Base-by-base conservation (phyloP, 2,113 vertebrate genomes). In the Cebidichthys violaceus region DNA sequence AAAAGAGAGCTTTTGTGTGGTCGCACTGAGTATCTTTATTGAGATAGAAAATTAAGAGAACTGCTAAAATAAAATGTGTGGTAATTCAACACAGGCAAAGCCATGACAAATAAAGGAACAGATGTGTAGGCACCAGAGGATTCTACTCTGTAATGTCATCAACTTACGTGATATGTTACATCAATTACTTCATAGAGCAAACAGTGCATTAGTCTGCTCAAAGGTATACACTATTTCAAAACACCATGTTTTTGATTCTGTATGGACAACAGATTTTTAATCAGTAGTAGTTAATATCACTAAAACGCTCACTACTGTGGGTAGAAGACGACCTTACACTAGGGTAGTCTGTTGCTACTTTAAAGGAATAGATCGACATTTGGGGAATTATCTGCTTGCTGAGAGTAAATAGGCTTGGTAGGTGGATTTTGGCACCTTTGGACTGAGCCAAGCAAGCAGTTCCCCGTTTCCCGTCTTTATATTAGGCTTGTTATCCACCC, bases 41-140 rank as follows among this genome's bases (percentile, higher is more conserved):
- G 88, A 86, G 86, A 90, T 66, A 81, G 82, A 90, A 88, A 91
- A 90, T 90, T 87, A 86, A 92, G 88, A 88, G 66, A 87, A 43
- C 74, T 78, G 86, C 85, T 88, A 81, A 86, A 91, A 89, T 84
- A 83, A 92, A 87, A 85, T 60, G 84, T 68, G 72, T 64, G 74
- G 84, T 85, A 81, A 89, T 86, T 87, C 59, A 90, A 78, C 54
- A 10, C 83, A 86, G 85, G 67, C 84, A 62, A 75, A 75, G 59
- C 41, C 37, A n/a, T 41, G 27, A 64, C 37, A 78, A 73, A 77
- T 65, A 43, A 80, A 73, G 33, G 60, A 87, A 82, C 90, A 90
- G 80, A 89, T 83, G 79, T 88, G 61, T 2, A 35, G 43, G 73
- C 37, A 87, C 8, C n/a, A 66, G 37, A 66, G 45, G 55, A 52